These are phyloP conservation scores for Propithecus deckenii DNA, from an alignment of 2,797 vertebrate species.

Conservation along the genomic window DNA sequence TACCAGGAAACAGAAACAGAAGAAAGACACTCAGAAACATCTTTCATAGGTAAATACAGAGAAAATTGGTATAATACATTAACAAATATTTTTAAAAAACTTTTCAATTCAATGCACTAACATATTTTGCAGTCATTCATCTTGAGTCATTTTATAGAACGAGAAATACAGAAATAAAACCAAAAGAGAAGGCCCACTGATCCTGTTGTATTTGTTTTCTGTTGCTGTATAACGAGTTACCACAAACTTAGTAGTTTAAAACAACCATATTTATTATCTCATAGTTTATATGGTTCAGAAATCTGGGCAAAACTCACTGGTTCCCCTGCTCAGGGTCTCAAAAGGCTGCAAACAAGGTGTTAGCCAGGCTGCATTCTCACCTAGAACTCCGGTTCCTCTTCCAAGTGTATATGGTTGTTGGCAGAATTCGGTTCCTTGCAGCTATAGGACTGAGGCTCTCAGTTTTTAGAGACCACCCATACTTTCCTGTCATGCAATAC, in stretches of 20 bases:
- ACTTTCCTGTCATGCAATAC: background rate
- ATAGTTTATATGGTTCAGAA: background rate
- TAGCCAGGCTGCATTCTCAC: background rate
- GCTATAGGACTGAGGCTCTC: background rate
- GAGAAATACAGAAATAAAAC: constrained; percentile 7
- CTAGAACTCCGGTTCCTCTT: background rate
- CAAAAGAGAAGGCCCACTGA: background rate
- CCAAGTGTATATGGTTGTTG: background rate
- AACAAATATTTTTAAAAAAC: constrained; percentile 7
- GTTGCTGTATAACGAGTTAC: constrained; percentile 18
- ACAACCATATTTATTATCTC: background rate
- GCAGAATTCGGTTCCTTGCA: background rate
- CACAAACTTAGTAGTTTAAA: constrained; percentile 14
- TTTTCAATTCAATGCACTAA: background rate
- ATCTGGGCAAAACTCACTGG: background rate
- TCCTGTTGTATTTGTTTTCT: background rate
- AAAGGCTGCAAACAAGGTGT: background rate
- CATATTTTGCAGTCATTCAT: background rate
- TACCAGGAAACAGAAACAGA: background rate
- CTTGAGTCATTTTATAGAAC: background rate
- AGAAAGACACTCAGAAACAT: background rate
- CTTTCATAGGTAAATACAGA: background rate
- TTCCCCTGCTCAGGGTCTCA: background rate
- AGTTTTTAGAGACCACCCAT: constrained; percentile 20
- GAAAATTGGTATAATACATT: background rate